Percentiles rank a stretch among this genome's conserved stretches.
Conservation (phyloP, 2,888 invertebrate genomes). For the Acanthacorydalis orientalis region DNA sequence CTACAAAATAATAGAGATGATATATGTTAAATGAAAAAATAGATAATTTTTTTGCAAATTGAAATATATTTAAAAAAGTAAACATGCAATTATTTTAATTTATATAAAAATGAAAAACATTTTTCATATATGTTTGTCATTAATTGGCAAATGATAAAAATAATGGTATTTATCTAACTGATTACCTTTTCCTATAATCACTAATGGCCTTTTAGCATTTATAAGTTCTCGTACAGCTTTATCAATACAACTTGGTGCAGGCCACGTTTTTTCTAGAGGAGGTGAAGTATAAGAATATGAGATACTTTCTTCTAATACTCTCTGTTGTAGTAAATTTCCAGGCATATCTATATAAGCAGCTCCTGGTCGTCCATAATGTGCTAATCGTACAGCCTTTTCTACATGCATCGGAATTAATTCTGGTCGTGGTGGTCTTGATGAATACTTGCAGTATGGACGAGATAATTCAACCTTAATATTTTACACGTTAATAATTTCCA, state of each 20-base stretch:
- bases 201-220: constrained; percentile 62
- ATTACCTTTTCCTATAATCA: constrained; percentile 65
- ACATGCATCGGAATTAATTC: constrained; percentile 75
- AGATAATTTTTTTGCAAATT: too few relatives aligned
- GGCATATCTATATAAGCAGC: constrained; percentile 84
- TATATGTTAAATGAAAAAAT: too few relatives aligned
- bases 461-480: constrained; percentile 52
- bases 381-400: constrained; percentile 75
- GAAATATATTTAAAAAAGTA: too few relatives aligned
- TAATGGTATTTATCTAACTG: background rate
- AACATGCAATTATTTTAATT: background rate
- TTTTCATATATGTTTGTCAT: too few relatives aligned
- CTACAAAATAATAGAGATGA: background rate
- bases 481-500: background rate
- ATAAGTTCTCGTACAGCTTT: constrained; percentile 51
- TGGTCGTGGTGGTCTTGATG: constrained; percentile 70
- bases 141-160: background rate
- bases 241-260: constrained; percentile 50
- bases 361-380: constrained; percentile 79
- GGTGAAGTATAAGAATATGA: constrained; percentile 33
- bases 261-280: constrained; percentile 48
- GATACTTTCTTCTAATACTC: constrained; percentile 21
- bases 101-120: background rate
- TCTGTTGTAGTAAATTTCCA: constrained; percentile 56
- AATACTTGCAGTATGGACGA: constrained; percentile 81